Evolutionary conservation across 2,888 invertebrate species (phyloP).

Genomic region (Hirtodrosophila alboralis): DNA sequence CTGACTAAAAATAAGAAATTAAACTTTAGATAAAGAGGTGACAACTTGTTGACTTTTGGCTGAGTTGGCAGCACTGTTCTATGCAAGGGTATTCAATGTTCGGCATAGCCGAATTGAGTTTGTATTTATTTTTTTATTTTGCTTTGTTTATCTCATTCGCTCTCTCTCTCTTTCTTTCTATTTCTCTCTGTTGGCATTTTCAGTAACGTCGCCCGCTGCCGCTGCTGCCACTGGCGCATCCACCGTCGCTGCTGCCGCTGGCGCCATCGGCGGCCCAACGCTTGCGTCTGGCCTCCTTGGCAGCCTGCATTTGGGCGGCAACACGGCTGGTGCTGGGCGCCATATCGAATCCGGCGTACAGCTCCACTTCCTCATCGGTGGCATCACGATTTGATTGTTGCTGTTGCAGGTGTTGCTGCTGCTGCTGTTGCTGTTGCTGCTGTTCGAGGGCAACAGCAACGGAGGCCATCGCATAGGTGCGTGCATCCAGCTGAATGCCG

Average conservation of each 20-base stretch:
- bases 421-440: slow-evolving; percentile 39
- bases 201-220: slow-evolving; percentile 68
- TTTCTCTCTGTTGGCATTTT: no score
- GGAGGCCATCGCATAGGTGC: slow-evolving; percentile 75
- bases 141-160: not conserved
- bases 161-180: no score
- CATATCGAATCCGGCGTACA: slow-evolving; percentile 77
- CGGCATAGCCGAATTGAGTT: not conserved
- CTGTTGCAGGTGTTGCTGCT: slow-evolving; percentile 26
- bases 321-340: slow-evolving; percentile 79
- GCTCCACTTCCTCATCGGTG: slow-evolving; percentile 80
- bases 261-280: slow-evolving; percentile 81
- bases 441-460: slow-evolving; percentile 67
- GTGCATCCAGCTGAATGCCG: slow-evolving; percentile 54
- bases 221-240: slow-evolving; percentile 70
- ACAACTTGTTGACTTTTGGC: no score
- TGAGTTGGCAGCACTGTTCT: no score
- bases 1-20: no score
- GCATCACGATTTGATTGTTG: slow-evolving; percentile 58
- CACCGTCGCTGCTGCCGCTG: slow-evolving; percentile 76
- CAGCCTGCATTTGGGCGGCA: slow-evolving; percentile 81
- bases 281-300: slow-evolving; percentile 78
- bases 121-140: not conserved
- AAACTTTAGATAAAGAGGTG: no score
- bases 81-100: slow-evolving; percentile 4